Base-by-base conservation (phyloP, 2,888 invertebrate species). In the Hemithea aestivaria region DNA sequence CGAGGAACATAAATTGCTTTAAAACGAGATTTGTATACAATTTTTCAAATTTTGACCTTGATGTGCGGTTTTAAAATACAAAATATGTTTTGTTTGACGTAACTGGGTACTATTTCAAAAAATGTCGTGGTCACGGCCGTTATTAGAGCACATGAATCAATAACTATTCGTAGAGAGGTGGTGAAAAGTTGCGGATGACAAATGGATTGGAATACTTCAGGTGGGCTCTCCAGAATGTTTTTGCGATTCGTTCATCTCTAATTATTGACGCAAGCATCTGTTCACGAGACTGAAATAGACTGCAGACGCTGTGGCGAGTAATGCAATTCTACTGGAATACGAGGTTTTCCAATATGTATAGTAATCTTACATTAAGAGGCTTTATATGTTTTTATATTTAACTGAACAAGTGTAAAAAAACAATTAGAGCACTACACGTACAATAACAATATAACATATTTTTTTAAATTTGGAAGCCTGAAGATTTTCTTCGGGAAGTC, bases 71-170 rank as follows among this genome's bases (percentile, higher is more conserved):
- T 58, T 54, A 55, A 58, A 73, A 70, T 66, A 67, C 65, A 64
- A 67, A 65, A 66, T 58, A 53, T 56, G 54, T 63, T 53, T 66
- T 63, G 63, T 70, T 73, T 79, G 80, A 81, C 81, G 82, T 79
- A 78, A 79, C 55, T 40, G 50, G 54, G 38, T 33, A 67, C 74
- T 79, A 80, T 84, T 81, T 76, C 60, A 5, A 55, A 71, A 64
- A 66, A 59, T 53, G 62, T 55, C 60, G 64, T 55, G 65, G 60
- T 23, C 60, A 58, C 55, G 51, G 59, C 58, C 52, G 52, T 53
- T 59, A 55, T 60, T 52, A 16, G 56, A 56, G 55, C 52, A 57
- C 61, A 68, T 85, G 85, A 85, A 77, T 85, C 84, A 81, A 78
- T 66, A 51, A 56, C 70, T 84, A 79, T 74, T 79, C 70, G 68